phyloP scores from a whole-genome alignment of 2,113 vertebrate genomes.

The Brachyhypopomus occidentalis region DNA sequence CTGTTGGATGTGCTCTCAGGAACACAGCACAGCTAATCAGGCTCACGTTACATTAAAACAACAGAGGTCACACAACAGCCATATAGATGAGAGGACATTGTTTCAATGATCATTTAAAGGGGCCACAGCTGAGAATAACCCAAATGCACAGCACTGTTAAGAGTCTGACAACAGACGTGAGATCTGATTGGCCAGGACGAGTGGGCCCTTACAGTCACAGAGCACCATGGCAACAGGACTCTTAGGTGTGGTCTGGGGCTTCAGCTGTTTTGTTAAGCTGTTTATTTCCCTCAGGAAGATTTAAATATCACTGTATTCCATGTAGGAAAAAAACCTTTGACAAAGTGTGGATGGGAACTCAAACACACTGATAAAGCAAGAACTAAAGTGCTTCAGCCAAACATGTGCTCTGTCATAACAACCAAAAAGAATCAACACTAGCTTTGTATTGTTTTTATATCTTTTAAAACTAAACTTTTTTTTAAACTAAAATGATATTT shows the following conservation, averaged over 20 bases:
- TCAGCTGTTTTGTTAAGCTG: neutral
- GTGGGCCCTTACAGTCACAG: neutral
- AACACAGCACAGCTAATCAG: conserved; percentile 44
- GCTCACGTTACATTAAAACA: conserved; percentile 29
- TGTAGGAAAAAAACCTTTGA: neutral
- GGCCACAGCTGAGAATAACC: conserved; percentile 24
- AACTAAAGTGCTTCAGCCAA: conserved; percentile 77
- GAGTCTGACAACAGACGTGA: neutral
- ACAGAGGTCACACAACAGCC: conserved; percentile 22
- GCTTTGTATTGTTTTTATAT: conserved; percentile 52
- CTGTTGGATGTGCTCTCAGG: conserved; percentile 54
- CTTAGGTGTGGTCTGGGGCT: neutral
- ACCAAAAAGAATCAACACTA: conserved; percentile 55
- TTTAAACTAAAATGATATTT: conserved; percentile 63
- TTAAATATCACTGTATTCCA: conserved; percentile 8
- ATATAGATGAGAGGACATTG: conserved; percentile 18
- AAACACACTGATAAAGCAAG: conserved; percentile 54
- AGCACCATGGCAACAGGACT: conserved; percentile 8
- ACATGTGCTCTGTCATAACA: conserved; percentile 69
- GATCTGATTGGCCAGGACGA: conserved; percentile 31
- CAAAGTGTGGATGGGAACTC: conserved; percentile 4
- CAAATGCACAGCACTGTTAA: conserved; percentile 30
- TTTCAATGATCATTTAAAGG: conserved; percentile 43
- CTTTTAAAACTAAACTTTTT: no score
- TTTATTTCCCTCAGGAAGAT: neutral